Evolutionary conservation across 2,888 invertebrate species (phyloP).

Genomic region (Trichogramma dendrolimi): DNA sequence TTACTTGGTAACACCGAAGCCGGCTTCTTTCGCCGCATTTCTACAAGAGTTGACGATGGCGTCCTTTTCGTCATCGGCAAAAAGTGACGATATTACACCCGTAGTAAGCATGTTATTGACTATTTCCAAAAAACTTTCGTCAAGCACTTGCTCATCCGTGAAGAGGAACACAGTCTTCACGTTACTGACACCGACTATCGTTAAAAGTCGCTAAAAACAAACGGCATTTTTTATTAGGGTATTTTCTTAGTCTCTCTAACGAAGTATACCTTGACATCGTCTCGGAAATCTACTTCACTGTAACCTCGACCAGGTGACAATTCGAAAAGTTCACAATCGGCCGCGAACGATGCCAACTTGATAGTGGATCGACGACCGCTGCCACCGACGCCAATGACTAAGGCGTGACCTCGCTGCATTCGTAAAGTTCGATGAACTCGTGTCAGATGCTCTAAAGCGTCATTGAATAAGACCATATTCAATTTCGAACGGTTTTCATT

Average conservation of each 20-base stretch:
- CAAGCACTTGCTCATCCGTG: constrained; percentile 75
- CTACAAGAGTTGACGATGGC: constrained; percentile 68
- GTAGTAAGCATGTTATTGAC: constrained; percentile 90
- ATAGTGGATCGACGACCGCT: constrained; percentile 83
- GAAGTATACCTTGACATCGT: constrained; percentile 67
- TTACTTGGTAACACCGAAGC: constrained; percentile 70
- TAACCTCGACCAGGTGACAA: constrained; percentile 82
- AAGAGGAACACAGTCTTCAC: constrained; percentile 80
- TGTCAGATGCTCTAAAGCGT: constrained; percentile 86
- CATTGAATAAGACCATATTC: constrained; percentile 83
- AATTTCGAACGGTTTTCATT: constrained; percentile 67
- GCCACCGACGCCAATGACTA: constrained; percentile 85
- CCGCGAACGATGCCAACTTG: constrained; percentile 76
- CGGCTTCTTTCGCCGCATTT: constrained; percentile 66
- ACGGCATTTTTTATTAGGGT: too few relatives aligned
- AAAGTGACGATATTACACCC: constrained; percentile 82
- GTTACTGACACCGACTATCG: constrained; percentile 71
- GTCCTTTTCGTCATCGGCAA: constrained; percentile 85
- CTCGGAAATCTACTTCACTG: constrained; percentile 76
- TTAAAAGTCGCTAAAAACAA: constrained; percentile 59
- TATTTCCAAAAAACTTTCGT: constrained; percentile 81
- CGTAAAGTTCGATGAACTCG: constrained; percentile 80
- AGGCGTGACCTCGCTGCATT: constrained; percentile 77
- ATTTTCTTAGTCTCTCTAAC: too few relatives aligned
- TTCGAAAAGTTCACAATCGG: constrained; percentile 77